Base-by-base conservation (phyloP, 2,113 vertebrate species). In the Athene noctua region DNA sequence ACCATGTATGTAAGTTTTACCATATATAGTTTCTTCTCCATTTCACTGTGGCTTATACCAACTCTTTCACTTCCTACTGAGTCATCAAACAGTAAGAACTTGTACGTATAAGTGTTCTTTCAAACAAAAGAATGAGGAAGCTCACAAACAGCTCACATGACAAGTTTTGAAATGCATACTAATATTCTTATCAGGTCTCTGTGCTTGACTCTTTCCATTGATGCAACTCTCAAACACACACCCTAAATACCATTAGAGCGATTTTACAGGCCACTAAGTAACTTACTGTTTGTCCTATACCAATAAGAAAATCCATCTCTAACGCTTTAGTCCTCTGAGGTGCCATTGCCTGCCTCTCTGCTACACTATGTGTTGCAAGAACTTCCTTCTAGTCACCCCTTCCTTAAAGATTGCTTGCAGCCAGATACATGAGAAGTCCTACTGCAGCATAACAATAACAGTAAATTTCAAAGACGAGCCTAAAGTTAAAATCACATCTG, bases 31-130 rank as follows among this genome's bases (percentile, higher is more conserved):
- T 98, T 96, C 96, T 97, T 98, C 95, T 92, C 94, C 78, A 70
- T 72, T 94, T 92, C 84, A 82, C 61, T 98, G 98, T 97, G 98
- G 98, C 98, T 98, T 93, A 58, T 46, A 97, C 91, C 0, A 34
- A 87, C 88, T 97, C 89, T 98, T 97, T 98, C 98, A 98, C 98
- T 99, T 99, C 98, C 98, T 97, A 97, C 96, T 98, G 97, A 98
- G 97, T 98, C 98, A 98, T 97, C 91, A 82, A 93, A 89, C 90
- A 82, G 66, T 68, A 90, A 97, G 85, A 97, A 89, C 91, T 94
- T 27, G 74, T 86, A 95, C 15, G 57, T 92, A 82, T 26, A 97
- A 92, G 91, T 93, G 58, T 68, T 96, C 95, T 95, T 96, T 96
- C 80, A 96, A 95, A 90, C 15, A 7, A 73, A 97, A 94, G 94